Conservation (phyloP, 2,888 invertebrate species). For the Horisme vitalbata region DNA sequence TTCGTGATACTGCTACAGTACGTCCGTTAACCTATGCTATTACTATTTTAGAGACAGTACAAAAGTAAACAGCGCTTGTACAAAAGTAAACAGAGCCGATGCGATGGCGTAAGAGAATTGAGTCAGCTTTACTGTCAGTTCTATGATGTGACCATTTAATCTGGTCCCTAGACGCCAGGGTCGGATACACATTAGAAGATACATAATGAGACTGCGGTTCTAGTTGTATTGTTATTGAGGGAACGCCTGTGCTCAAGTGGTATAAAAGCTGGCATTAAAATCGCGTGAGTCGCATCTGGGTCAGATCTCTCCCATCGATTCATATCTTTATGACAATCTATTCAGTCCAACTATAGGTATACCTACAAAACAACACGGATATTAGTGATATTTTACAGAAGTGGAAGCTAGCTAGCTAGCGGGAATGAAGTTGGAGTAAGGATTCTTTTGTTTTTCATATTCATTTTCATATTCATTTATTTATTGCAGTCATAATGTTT, state of each 20-base stretch:
- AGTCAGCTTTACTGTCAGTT: conserved; percentile 13
- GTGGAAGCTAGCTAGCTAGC: no score
- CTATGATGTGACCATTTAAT: conserved; percentile 45
- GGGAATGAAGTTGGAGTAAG: no score
- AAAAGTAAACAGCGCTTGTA: background rate
- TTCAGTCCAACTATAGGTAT: conserved; percentile 11
- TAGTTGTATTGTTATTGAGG: conserved; percentile 28
- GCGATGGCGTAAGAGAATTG: background rate
- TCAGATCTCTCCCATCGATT: conserved; percentile 23
- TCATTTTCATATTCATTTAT: no score
- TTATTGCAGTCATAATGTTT: no score
- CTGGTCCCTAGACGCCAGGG: conserved; percentile 43
- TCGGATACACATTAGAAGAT: conserved; percentile 33
- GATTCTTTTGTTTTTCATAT: no score
- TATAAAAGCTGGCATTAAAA: conserved; percentile 23
- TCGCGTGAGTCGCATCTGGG: conserved; percentile 22
- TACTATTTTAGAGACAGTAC: background rate
- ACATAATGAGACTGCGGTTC: conserved; percentile 26
- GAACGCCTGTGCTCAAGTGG: conserved; percentile 22
- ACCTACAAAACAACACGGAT: conserved; percentile 3
- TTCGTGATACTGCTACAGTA: conserved; percentile 22
- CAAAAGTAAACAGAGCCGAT: background rate
- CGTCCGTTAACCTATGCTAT: background rate
- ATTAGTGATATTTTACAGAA: conserved; percentile 10
- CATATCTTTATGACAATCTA: conserved; percentile 17